These are phyloP conservation scores for Drosophila subquinaria DNA, from an alignment of 2,888 invertebrate genomes.

Conservation along the genomic window DNA sequence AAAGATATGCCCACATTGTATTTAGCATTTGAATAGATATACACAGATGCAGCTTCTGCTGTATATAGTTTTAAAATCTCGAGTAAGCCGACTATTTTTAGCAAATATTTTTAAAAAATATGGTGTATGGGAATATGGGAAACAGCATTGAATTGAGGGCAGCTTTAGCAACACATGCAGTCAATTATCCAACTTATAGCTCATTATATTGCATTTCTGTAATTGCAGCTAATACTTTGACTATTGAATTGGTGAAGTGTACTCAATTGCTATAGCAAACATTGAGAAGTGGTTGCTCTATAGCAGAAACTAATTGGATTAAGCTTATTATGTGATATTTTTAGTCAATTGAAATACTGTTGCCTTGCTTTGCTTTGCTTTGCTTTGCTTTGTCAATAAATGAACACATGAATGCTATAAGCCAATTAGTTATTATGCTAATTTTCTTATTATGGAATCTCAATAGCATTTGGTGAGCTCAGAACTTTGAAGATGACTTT, in stretches of 20 bases:
- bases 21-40: background rate
- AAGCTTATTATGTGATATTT: constrained; percentile 1
- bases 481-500: background rate
- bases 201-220: background rate
- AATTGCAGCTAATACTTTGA: background rate
- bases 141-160: background rate
- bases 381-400: background rate
- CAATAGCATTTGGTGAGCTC: background rate
- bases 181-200: background rate
- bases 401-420: background rate
- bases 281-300: background rate
- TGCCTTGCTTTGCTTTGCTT: constrained; percentile 2
- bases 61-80: background rate
- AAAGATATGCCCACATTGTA: background rate
- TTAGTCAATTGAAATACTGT: background rate
- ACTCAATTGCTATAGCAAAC: background rate
- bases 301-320: constrained; percentile 2
- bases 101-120: background rate
- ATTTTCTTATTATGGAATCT: no score
- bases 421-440: background rate
- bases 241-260: background rate
- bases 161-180: background rate
- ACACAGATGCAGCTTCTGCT: background rate
- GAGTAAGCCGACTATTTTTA: background rate
- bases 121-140: background rate